Percentiles rank a stretch among this genome's conserved stretches.
These are phyloP conservation scores for Drosophila ercepeae DNA, from an alignment of 1,140 invertebrate genomes.

Conservation along the genomic window DNA sequence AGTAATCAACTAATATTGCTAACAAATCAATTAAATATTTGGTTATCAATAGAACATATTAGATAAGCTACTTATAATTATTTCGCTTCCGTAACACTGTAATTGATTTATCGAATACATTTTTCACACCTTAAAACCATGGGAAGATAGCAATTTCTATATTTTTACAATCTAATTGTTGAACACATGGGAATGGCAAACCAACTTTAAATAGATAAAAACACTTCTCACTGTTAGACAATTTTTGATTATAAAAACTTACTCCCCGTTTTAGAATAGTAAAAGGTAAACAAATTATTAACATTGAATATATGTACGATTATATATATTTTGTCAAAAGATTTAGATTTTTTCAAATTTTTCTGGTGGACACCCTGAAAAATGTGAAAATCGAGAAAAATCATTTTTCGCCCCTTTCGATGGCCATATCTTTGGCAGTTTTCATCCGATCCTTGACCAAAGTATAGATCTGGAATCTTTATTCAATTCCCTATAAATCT, in stretches of 20 bases:
- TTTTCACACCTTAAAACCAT: not conserved
- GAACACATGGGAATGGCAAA: no score
- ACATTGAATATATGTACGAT: not conserved
- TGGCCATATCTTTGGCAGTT: no score
- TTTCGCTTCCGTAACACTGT: not conserved
- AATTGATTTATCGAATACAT: not conserved
- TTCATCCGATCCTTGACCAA: no score
- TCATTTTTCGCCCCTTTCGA: no score
- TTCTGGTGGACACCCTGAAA: no score
- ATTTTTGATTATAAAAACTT: not conserved
- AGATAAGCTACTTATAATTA: not conserved
- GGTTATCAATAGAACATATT: not conserved
- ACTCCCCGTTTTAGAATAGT: not conserved
- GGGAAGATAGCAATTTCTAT: not conserved
- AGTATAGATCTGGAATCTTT: no score
- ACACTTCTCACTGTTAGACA: not conserved
- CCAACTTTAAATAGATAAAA: not conserved
- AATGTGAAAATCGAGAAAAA: no score
- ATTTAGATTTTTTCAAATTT: no score
- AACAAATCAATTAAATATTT: no score
- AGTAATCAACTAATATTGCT: no score
- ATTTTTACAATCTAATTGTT: constrained; percentile 37
- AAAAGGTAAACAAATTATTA: not conserved
- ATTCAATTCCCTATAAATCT: no score
- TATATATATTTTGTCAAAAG: no score